A percentile compares a stretch with the other conserved stretches of the same genome.
These are phyloP conservation scores for Catamblyrhynchus diadema DNA, from an alignment of 2,797 vertebrate species.

Conservation along the genomic window DNA sequence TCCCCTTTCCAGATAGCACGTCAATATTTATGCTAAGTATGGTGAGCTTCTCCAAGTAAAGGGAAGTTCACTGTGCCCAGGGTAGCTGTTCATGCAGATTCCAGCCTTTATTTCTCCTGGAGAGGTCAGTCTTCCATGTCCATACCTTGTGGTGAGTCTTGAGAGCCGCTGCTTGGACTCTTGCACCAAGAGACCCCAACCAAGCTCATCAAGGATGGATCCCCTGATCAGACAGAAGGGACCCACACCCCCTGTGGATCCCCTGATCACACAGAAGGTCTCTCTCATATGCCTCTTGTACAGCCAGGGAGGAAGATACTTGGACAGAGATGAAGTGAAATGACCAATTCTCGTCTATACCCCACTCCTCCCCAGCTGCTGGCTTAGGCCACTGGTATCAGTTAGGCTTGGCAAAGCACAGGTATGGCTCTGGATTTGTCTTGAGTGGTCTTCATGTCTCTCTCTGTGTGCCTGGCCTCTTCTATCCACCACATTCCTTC, in stretches of 20 bases:
- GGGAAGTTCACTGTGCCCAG: not conserved
- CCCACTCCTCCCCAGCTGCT: not conserved
- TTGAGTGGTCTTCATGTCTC: accelerated
- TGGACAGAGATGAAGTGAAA: not conserved
- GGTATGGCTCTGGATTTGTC: not conserved
- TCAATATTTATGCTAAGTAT: not conserved
- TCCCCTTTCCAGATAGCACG: not conserved
- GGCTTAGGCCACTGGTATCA: not conserved
- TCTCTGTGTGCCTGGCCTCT: not conserved
- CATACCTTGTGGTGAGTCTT: not conserved
- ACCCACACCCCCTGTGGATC: not conserved
- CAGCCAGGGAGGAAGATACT: not conserved
- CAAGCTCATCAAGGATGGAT: not conserved
- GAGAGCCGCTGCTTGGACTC: not conserved
- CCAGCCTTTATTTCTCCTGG: not conserved
- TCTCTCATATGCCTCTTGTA: not conserved
- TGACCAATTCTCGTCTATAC: not conserved
- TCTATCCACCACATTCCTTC: not conserved
- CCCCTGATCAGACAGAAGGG: not conserved
- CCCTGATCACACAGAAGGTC: not conserved
- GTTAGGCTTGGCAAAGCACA: not conserved
- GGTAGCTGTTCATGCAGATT: not conserved
- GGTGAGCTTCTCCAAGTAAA: not conserved
- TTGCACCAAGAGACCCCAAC: not conserved
- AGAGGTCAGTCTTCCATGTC: not conserved